A percentile compares a stretch with the other conserved stretches of the same genome.
phyloP scores from a whole-genome alignment of 2,797 vertebrate species.

The Siniperca undulata region DNA sequence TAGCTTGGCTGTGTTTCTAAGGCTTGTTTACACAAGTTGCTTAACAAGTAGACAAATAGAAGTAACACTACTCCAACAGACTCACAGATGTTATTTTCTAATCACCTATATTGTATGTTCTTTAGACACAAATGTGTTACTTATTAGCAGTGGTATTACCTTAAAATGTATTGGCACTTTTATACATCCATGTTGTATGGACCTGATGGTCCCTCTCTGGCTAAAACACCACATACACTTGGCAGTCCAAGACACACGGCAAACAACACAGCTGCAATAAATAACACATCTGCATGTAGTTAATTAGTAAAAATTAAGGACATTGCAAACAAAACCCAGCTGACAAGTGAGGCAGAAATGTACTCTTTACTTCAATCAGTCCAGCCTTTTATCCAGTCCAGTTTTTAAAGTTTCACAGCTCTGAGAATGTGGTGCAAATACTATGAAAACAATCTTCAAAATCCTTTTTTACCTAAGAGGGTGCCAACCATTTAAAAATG shows the following conservation, averaged over 20 bases:
- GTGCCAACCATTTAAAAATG: background rate
- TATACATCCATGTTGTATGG: background rate
- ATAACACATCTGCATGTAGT: background rate
- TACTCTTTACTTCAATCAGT: no score
- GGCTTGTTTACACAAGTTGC: conserved; percentile 41
- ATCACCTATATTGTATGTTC: conserved; percentile 20
- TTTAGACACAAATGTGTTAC: background rate
- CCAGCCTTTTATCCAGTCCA: background rate
- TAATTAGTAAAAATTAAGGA: background rate
- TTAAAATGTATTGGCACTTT: background rate
- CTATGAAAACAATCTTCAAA: background rate
- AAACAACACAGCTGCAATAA: background rate
- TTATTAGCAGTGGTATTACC: background rate
- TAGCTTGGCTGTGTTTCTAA: conserved; percentile 44
- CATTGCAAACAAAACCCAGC: no score
- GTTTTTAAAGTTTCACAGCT: background rate
- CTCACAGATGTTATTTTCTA: conserved; percentile 26
- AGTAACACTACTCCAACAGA: background rate
- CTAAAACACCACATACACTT: background rate
- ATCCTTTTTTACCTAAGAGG: no score
- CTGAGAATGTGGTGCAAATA: background rate
- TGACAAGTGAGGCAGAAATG: no score
- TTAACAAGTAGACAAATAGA: conserved; percentile 25
- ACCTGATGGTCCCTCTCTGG: background rate
- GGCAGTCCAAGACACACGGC: background rate